These are phyloP conservation scores for Hypothenemus hampei DNA, from an alignment of 1,140 invertebrate species.

Conservation along the genomic window DNA sequence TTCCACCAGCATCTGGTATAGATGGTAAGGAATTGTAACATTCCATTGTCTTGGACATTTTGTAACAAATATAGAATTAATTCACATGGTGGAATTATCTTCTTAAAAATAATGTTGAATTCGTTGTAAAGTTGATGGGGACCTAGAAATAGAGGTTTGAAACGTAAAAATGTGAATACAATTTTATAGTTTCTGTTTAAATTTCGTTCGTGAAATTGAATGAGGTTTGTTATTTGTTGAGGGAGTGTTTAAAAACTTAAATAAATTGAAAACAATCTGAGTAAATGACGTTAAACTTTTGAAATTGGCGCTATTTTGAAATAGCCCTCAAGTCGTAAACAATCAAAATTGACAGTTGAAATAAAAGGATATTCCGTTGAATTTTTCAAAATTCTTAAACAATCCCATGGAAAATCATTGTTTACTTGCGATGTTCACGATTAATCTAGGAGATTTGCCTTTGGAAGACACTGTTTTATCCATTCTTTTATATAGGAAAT, in stretches of 20 bases:
- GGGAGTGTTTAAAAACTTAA: background rate
- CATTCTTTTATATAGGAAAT: slow-evolving; percentile 24
- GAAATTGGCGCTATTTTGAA: slow-evolving; percentile 39
- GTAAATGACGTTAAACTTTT: slow-evolving; percentile 21
- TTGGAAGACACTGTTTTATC: slow-evolving; percentile 8
- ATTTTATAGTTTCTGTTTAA: background rate
- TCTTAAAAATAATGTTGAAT: background rate
- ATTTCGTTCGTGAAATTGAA: background rate
- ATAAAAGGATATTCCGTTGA: slow-evolving; percentile 19
- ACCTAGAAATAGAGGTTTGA: background rate
- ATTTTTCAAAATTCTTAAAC: slow-evolving; percentile 7
- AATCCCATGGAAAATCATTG: too few relatives aligned
- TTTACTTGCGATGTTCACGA: too few relatives aligned
- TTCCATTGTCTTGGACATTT: slow-evolving; percentile 23
- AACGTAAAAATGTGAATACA: too few relatives aligned
- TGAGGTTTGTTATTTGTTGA: background rate
- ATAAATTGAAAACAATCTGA: slow-evolving; percentile 4
- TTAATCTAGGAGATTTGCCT: slow-evolving; percentile 2
- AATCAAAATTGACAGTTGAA: slow-evolving; percentile 41
- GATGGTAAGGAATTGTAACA: slow-evolving; percentile 16
- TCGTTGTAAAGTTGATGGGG: background rate
- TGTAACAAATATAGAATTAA: background rate
- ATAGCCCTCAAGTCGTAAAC: slow-evolving; percentile 37
- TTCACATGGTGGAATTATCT: slow-evolving; percentile 10
- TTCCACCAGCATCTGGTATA: slow-evolving; percentile 19